Conservation (phyloP, 37 sponge, comb jelly and placozoan genomes). For the Cladorhizidae sp. region DNA sequence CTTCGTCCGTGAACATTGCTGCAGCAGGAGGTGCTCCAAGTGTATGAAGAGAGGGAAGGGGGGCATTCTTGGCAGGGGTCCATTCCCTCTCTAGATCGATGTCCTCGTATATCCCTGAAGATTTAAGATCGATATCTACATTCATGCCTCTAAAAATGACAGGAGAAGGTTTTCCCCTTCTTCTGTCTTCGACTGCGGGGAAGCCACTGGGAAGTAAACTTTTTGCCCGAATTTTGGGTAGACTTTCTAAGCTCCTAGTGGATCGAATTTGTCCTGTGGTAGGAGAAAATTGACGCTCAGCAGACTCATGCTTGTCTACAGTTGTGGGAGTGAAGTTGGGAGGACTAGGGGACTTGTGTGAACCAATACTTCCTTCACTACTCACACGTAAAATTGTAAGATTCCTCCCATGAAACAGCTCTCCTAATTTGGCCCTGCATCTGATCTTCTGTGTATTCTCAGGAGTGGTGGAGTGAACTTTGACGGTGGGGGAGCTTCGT, state of each 20-base stretch:
- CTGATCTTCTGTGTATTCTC: background rate
- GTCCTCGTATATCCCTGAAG: background rate
- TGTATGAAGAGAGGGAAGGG: background rate
- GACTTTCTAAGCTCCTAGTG: slow-evolving; percentile 10
- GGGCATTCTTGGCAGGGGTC: background rate
- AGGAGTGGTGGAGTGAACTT: background rate
- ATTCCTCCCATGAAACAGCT: background rate
- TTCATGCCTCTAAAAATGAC: background rate
- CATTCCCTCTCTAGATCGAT: background rate
- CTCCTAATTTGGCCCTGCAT: background rate
- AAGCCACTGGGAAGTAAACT: background rate
- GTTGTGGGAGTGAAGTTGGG: too few relatives aligned
- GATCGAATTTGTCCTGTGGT: background rate
- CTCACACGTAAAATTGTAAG: too few relatives aligned
- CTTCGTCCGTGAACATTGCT: background rate
- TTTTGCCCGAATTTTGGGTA: background rate
- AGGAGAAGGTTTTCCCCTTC: background rate
- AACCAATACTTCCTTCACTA: background rate
- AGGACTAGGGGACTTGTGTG: too few relatives aligned
- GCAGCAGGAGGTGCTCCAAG: background rate
- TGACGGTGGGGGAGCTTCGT: slow-evolving; percentile 20
- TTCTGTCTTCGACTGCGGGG: background rate
- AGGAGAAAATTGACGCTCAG: too few relatives aligned
- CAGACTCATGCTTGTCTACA: too few relatives aligned
- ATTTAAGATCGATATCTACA: background rate